Percentiles rank a stretch among this genome's conserved stretches.
These are phyloP conservation scores for Abscondita cerata DNA, from an alignment of 2,888 invertebrate genomes.

Conservation along the genomic window DNA sequence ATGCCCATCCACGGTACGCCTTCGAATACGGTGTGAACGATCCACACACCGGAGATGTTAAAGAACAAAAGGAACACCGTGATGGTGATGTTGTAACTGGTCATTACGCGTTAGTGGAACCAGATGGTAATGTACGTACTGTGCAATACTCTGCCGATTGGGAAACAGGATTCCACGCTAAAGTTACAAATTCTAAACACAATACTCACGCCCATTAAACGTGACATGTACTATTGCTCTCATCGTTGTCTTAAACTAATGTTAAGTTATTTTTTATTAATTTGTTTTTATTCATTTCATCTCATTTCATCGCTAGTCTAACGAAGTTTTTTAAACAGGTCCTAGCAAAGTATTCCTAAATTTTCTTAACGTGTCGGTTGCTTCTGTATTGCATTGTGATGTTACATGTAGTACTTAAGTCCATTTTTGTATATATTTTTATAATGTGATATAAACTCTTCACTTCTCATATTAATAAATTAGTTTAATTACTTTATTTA, in stretches of 20 bases:
- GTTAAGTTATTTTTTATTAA: conserved; percentile 24
- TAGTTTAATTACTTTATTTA: neutral
- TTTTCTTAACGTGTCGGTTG: too few species aligned
- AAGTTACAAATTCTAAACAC: conserved; percentile 65
- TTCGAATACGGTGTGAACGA: conserved; percentile 78
- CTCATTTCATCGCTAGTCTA: conserved; percentile 31
- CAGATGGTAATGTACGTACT: conserved; percentile 77
- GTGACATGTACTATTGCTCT: neutral
- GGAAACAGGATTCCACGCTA: conserved; percentile 80
- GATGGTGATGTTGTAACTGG: conserved; percentile 78
- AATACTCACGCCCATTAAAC: conserved; percentile 21
- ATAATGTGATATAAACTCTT: neutral
- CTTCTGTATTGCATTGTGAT: too few species aligned
- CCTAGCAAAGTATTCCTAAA: neutral
- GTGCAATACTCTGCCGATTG: conserved; percentile 80
- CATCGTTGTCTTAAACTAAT: conserved; percentile 17
- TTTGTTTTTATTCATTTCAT: conserved; percentile 12
- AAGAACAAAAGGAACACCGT: conserved; percentile 75
- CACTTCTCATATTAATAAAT: conserved; percentile 4
- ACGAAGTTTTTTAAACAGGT: conserved; percentile 2
- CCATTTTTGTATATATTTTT: conserved; percentile 1
- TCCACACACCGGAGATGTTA: conserved; percentile 76
- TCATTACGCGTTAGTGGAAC: conserved; percentile 65
- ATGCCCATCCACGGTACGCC: conserved; percentile 72
- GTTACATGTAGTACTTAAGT: neutral